Evolutionary conservation across 2,113 vertebrate genomes (phyloP), one percentile per base, ranked within the genome.

Genomic region (Tupaia tana): DNA sequence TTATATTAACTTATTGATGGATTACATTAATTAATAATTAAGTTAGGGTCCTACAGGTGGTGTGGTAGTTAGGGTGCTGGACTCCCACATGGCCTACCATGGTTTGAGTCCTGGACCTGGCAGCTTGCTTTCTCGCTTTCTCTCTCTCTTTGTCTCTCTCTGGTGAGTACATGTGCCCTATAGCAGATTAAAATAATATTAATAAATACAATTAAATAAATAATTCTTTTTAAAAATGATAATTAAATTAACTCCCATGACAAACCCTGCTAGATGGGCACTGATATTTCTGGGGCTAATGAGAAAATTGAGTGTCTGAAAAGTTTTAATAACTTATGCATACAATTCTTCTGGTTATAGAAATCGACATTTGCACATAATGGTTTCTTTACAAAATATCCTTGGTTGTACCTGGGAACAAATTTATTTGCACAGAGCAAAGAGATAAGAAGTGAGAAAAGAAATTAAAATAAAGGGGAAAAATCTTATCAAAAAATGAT

Each of bases 351-450:
- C 6, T 82, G n/a, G 20, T 92, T 77, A 64, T 63, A 20, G 15
- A 25, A 89, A 74, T 61, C 12, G 73, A 85, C 0, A 86, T 89
- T 95, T 85, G 2, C 25, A 77, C 19, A 7, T 43, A 61, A 27
- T 52, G 52, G 66, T 75, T 74, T 20, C 24, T 43, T 91, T 63
- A 52, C 1, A 92, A 73, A 95, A 58, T 84, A 75, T 73, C 3
- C 20, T 77, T 73, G 67, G 9, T 75, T 85, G 22, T 25, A 77
- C 8, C 77, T 73, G 54, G 15, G 34, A 71, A 90, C 11, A 90
- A 81, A 90, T 82, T 84, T 3, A 73, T 54, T 90, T 91, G 13
- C 29, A 66, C 34, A 58, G 34, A 86, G 25, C 15, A 93, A 95
- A 92, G 63, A 87, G 18, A 63, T 22, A 63, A 69, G 19, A 89